Evolutionary conservation across 2,113 vertebrate genomes (phyloP), one percentile per base, ranked within the genome.

Genomic region (Pristiophorus japonicus): DNA sequence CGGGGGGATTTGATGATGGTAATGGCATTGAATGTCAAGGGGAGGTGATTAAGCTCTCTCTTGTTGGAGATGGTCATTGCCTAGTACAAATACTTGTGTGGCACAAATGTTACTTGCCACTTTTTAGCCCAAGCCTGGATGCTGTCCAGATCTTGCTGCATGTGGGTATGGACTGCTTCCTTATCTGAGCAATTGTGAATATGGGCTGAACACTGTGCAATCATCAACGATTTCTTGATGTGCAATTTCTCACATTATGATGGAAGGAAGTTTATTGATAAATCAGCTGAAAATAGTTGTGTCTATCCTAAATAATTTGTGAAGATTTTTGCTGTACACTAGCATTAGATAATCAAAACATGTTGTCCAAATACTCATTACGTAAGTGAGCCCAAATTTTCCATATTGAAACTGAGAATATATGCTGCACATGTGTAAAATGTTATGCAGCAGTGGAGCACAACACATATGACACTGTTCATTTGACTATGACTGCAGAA

Each of bases 321-420:
- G 22, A 45, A 85, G 42, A 45, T 24, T 85, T 85, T 85, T 85
- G 42, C 6, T 47, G 18, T 85, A 65, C 6, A 38, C 45, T n/a
- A 65, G 34, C 27, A 42, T 92, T 92, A 92, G 90, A 24, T 47
- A 92, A 65, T 63, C 45, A 90, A 90, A 93, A 93, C n/a, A 65
- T 20, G 20, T 65, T 38, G 16, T 42, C 18, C 34, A 65, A n/a
- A 93, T 63, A 93, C 34, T 55, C 78, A 55, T 84, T 45, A 87
- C 18, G 38, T 45, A 55, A n/a, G 10, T 51, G 92, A 67, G 7
- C 63, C 18, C 62, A 67, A 65, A 63, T 93, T 93, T 93, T 94
- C 63, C n/a, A 27, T 47, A 66, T 67, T 94, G 10, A 94, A 94
- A 45, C 38, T 27, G 27, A 94, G 6, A 66, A 94, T 34, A 55